Evolutionary conservation across 2,113 vertebrate species (phyloP).

Genomic region (Butorides virescens): DNA sequence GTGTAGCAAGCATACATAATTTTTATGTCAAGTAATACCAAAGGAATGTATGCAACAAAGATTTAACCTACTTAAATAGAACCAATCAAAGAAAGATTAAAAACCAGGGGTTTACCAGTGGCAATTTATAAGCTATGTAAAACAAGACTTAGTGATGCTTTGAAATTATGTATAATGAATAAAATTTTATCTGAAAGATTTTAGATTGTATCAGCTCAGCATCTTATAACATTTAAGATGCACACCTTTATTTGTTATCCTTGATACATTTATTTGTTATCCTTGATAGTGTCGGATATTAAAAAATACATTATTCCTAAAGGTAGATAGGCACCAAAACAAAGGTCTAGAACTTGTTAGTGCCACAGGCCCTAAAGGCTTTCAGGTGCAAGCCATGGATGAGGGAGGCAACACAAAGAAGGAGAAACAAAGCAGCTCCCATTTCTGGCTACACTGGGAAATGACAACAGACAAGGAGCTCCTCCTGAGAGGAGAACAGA

Average conservation of each 20-base stretch:
- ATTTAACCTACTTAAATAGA: not conserved
- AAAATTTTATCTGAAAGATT: not conserved
- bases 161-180: not conserved
- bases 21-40: not conserved
- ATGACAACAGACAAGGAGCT: not conserved
- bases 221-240: not conserved
- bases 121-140: not conserved
- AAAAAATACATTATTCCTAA: not conserved
- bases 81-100: not conserved
- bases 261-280: too few species aligned
- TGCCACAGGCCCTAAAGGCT: not conserved
- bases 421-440: not conserved
- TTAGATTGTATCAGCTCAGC: not conserved
- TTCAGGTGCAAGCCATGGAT: not conserved
- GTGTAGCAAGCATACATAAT: not conserved
- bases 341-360: not conserved
- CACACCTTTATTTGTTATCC: not conserved
- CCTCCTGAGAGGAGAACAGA: not conserved
- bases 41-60: not conserved
- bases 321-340: not conserved
- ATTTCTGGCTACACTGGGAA: not conserved
- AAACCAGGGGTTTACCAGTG: not conserved
- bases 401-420: not conserved
- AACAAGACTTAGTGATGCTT: not conserved
- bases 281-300: not conserved